Conservation (phyloP, 1,140 invertebrate species). For the Philotrypesis tridentata region DNA sequence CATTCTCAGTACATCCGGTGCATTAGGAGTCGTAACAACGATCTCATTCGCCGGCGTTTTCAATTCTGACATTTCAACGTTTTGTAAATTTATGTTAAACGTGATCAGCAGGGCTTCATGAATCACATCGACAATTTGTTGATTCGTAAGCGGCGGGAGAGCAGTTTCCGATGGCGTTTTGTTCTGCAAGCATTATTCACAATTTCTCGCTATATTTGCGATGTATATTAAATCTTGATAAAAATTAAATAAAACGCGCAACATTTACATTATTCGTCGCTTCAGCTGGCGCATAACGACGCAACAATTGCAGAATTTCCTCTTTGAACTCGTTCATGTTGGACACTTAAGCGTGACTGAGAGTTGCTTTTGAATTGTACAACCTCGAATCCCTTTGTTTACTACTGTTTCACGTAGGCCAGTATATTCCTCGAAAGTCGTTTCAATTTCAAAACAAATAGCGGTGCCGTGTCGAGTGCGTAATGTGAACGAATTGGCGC, state of each 20-base stretch:
- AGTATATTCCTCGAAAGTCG: not conserved
- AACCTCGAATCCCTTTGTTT: constrained; percentile 13
- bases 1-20: constrained; percentile 42
- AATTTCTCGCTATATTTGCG: not conserved
- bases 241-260: not conserved
- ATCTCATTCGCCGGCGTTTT: constrained; percentile 45
- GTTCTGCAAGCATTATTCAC: not conserved
- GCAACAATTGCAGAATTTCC: constrained; percentile 21
- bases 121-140: constrained; percentile 26
- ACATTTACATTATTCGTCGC: constrained; percentile 9
- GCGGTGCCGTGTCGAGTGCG: not conserved
- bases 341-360: not conserved
- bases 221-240: not conserved
- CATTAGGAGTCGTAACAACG: constrained; percentile 42
- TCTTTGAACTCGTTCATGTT: constrained; percentile 32
- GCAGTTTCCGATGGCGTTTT: not conserved
- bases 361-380: not conserved
- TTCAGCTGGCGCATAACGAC: not conserved
- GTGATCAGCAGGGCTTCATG: not conserved
- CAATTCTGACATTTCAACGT: not conserved
- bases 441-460: not conserved
- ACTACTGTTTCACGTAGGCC: not conserved
- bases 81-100: constrained; percentile 33
- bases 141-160: not conserved
- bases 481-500: not conserved